phyloP scores from a whole-genome alignment of 2,888 invertebrate species.

The Hypselothyrea guttata region DNA sequence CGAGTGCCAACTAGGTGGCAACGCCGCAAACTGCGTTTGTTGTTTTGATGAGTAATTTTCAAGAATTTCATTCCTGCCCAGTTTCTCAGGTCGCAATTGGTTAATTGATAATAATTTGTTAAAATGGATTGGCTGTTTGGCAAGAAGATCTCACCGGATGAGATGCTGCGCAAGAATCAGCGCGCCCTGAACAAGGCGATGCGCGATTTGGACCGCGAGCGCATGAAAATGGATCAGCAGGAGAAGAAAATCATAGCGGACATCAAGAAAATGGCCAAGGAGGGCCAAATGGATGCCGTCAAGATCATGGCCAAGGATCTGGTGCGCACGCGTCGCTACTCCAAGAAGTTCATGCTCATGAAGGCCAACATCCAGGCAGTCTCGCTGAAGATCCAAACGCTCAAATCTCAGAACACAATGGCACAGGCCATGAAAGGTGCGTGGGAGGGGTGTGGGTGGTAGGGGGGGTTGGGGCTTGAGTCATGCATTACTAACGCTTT shows the following conservation, averaged over 20 bases:
- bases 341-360: conserved; percentile 99
- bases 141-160: conserved; percentile 97
- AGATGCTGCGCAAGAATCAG: conserved; percentile 99
- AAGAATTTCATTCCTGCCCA: conserved; percentile 28
- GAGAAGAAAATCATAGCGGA: conserved; percentile 99
- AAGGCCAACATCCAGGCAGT: conserved; percentile 99
- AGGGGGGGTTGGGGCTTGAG: background rate
- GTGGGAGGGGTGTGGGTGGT: conserved; percentile 1
- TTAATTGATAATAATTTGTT: conserved; percentile 1
- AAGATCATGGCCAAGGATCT: conserved; percentile 99
- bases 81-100: conserved; percentile 36
- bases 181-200: conserved; percentile 98
- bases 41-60: conserved; percentile 57
- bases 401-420: conserved; percentile 99
- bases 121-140: conserved; percentile 98
- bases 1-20: conserved; percentile 25
- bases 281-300: conserved; percentile 99
- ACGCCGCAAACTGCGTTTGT: conserved; percentile 28
- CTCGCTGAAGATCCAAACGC: conserved; percentile 97
- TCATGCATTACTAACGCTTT: conserved; percentile 4
- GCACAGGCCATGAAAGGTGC: conserved; percentile 97
- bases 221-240: conserved; percentile 97
- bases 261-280: conserved; percentile 99
- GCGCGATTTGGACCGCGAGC: conserved; percentile 97
- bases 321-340: conserved; percentile 96